These are phyloP conservation scores for Isurus oxyrinchus DNA, from an alignment of 2,113 vertebrate genomes.

Conservation along the genomic window DNA sequence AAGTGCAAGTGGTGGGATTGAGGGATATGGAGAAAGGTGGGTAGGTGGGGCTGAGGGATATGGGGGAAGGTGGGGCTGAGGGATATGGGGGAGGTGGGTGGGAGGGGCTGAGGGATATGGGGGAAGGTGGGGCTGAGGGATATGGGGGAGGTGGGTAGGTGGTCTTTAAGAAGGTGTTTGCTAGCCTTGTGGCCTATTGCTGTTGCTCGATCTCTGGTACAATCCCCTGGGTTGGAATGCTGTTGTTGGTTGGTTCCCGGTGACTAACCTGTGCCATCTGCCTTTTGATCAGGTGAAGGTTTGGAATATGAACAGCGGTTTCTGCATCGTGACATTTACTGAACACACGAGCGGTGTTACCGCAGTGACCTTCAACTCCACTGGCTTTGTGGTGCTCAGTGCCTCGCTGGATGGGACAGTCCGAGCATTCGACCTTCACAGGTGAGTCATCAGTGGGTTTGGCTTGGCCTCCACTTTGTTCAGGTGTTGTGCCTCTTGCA, in stretches of 20 bases:
- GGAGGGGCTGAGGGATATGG: neutral
- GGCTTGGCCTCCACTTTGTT: neutral
- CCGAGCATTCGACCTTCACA: constrained; percentile 89
- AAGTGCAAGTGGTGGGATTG: neutral
- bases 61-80: neutral
- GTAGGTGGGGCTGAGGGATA: no score
- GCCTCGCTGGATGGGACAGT: constrained; percentile 91
- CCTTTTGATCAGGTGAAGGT: constrained; percentile 73
- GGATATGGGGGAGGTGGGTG: neutral
- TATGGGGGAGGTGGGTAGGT: neutral
- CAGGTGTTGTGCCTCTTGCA: neutral
- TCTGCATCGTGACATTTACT: constrained; percentile 92
- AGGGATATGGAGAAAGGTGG: neutral
- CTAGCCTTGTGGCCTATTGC: neutral
- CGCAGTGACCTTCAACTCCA: constrained; percentile 74
- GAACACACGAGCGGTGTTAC: constrained; percentile 85
- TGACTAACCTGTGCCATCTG: neutral
- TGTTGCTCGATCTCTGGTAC: neutral
- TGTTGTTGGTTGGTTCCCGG: neutral
- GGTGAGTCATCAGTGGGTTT: constrained; percentile 55
- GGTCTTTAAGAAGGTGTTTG: neutral
- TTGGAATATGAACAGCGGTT: constrained; percentile 86
- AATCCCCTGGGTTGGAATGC: neutral
- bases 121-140: neutral
- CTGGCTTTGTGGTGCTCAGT: constrained; percentile 79